Conservation (phyloP, 2,888 invertebrate species). For the Ectemnius continuus region DNA sequence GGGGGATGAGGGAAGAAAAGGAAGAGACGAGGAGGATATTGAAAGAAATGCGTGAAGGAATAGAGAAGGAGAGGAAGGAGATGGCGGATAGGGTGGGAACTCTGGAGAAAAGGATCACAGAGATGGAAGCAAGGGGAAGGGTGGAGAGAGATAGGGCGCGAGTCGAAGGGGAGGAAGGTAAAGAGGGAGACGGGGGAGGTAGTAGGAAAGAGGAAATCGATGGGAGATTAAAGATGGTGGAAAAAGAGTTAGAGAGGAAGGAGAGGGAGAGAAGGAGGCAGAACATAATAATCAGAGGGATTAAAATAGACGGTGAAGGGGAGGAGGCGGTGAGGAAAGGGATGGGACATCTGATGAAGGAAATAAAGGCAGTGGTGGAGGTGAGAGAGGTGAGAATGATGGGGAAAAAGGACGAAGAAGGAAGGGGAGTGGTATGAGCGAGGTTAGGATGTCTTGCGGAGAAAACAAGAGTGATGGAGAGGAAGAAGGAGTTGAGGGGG, state of each 20-base stretch:
- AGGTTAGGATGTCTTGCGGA: background rate
- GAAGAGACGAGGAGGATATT: background rate
- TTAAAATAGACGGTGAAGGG: too few relatives aligned
- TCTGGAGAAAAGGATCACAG: too few relatives aligned
- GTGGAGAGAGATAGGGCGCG: background rate
- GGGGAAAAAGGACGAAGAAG: background rate
- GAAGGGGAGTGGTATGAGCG: background rate
- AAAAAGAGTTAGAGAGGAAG: background rate
- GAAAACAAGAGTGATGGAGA: background rate
- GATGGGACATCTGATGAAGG: background rate
- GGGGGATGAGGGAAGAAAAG: background rate
- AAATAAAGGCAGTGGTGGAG: background rate
- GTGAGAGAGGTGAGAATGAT: background rate
- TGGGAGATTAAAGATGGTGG: background rate
- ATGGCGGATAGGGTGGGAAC: background rate
- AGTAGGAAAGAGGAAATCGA: background rate
- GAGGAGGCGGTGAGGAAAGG: background rate
- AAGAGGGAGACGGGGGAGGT: background rate
- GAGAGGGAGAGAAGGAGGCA: background rate
- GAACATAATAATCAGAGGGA: too few relatives aligned
- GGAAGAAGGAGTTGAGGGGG: background rate
- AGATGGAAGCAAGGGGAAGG: background rate
- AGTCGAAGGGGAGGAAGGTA: background rate
- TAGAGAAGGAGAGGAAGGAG: constrained; percentile 2
- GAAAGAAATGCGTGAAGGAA: background rate